These are phyloP conservation scores for Thymallus thymallus DNA, from an alignment of 2,113 vertebrate species.

Conservation along the genomic window DNA sequence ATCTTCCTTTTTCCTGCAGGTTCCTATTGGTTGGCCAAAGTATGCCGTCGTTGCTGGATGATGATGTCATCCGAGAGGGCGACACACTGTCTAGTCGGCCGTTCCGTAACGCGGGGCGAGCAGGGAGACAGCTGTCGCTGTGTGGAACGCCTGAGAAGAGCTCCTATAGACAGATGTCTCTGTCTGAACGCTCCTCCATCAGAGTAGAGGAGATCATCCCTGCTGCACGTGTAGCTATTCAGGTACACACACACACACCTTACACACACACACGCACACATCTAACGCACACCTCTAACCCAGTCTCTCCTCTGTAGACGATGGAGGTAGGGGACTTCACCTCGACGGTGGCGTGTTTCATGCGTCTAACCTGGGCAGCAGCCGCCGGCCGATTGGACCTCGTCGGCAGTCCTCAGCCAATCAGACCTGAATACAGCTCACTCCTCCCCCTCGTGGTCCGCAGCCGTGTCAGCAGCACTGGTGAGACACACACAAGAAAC, in stretches of 20 bases:
- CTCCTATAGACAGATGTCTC: conserved; percentile 91
- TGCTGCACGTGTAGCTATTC: conserved; percentile 94
- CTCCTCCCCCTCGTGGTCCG: conserved; percentile 87
- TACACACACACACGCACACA: neutral
- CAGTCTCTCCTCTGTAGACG: conserved; percentile 72
- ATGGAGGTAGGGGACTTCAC: conserved; percentile 98
- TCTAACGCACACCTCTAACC: neutral
- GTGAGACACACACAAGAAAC: conserved; percentile 58
- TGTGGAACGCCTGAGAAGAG: conserved; percentile 96
- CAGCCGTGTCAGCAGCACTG: conserved; percentile 96
- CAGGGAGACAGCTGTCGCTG: conserved; percentile 88
- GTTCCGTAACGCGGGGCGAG: conserved; percentile 86
- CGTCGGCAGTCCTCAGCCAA: conserved; percentile 93
- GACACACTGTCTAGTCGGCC: conserved; percentile 92
- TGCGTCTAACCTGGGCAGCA: conserved; percentile 96
- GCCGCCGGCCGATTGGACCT: conserved; percentile 94
- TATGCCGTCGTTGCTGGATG: conserved; percentile 88
- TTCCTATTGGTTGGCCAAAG: conserved; percentile 96
- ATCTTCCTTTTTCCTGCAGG: conserved; percentile 62
- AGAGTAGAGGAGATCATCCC: conserved; percentile 97
- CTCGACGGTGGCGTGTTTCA: conserved; percentile 95
- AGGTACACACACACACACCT: conserved; percentile 67
- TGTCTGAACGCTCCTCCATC: conserved; percentile 96
- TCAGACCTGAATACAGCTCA: conserved; percentile 87
- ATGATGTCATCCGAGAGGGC: conserved; percentile 88